These are phyloP conservation scores for Paraplagusia blochii DNA, from an alignment of 2,113 vertebrate genomes.

Conservation along the genomic window DNA sequence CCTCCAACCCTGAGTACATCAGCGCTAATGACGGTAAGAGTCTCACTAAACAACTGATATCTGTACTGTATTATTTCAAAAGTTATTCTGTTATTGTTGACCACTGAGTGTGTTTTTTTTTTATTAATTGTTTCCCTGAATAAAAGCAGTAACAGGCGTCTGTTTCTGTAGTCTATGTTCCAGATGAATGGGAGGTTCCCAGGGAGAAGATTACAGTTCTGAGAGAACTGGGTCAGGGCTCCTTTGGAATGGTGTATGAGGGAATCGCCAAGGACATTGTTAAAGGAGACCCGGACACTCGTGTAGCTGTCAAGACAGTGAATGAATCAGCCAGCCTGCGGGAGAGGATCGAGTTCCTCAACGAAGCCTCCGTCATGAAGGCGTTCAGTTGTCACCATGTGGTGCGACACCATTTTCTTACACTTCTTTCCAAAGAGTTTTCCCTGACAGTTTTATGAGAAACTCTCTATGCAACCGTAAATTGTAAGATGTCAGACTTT, in stretches of 20 bases:
- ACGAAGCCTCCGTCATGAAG: conserved; percentile 98
- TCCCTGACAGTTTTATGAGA: background rate
- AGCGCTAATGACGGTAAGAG: conserved; percentile 91
- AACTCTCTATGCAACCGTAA: background rate
- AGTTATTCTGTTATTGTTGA: background rate
- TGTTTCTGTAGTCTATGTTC: conserved; percentile 83
- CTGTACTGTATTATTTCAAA: background rate
- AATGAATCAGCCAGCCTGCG: conserved; percentile 93
- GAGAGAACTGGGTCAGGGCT: conserved; percentile 92
- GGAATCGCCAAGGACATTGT: conserved; percentile 90
- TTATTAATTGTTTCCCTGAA: background rate
- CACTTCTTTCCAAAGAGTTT: background rate
- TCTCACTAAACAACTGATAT: background rate
- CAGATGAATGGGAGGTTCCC: conserved; percentile 94
- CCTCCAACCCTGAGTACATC: conserved; percentile 95
- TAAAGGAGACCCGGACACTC: conserved; percentile 87
- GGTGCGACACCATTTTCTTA: conserved; percentile 68
- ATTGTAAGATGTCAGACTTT: conserved; percentile 9
- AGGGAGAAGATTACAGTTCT: conserved; percentile 90
- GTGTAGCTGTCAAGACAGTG: conserved; percentile 93
- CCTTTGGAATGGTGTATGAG: conserved; percentile 98
- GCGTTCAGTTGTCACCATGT: conserved; percentile 97
- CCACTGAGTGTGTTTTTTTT: no score
- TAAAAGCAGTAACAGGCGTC: background rate
- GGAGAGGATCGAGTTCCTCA: conserved; percentile 96